These are phyloP conservation scores for Syrista parreyssii DNA, from an alignment of 2,888 invertebrate species.

Conservation along the genomic window DNA sequence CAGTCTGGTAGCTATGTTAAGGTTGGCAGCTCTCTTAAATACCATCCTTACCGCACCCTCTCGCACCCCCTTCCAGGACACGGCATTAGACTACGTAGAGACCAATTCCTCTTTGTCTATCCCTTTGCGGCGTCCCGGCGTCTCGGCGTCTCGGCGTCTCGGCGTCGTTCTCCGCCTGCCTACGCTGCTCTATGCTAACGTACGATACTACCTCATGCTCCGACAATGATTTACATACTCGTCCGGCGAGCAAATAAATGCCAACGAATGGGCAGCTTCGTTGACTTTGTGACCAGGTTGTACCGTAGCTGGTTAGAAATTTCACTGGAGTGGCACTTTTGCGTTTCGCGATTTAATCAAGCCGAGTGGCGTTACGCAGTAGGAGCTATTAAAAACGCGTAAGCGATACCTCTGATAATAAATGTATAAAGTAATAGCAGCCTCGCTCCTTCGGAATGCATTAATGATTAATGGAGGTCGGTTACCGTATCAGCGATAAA, in stretches of 20 bases:
- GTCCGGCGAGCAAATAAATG: slow-evolving; percentile 15
- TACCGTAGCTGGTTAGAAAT: too few relatives aligned
- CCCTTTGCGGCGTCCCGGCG: too few relatives aligned
- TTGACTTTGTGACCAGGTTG: background rate
- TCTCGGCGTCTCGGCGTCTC: background rate
- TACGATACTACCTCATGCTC: slow-evolving; percentile 2
- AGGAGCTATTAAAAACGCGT: too few relatives aligned
- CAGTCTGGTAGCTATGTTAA: slow-evolving; percentile 34
- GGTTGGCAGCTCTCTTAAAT: slow-evolving; percentile 15
- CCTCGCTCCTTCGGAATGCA: too few relatives aligned
- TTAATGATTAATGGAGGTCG: too few relatives aligned
- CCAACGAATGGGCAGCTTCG: slow-evolving; percentile 2
- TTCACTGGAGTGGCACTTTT: too few relatives aligned
- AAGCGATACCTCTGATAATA: too few relatives aligned
- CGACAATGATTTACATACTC: slow-evolving; percentile 23
- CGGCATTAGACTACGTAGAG: too few relatives aligned
- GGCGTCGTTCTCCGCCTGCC: background rate
- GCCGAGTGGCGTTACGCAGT: background rate
- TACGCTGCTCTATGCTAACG: background rate
- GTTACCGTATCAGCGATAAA: too few relatives aligned
- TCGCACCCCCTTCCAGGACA: background rate
- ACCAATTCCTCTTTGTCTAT: background rate
- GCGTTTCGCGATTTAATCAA: too few relatives aligned
- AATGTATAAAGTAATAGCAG: too few relatives aligned
- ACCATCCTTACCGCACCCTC: background rate